These are phyloP conservation scores for Oligia fasciuncula DNA, from an alignment of 2,888 invertebrate species.

Conservation along the genomic window DNA sequence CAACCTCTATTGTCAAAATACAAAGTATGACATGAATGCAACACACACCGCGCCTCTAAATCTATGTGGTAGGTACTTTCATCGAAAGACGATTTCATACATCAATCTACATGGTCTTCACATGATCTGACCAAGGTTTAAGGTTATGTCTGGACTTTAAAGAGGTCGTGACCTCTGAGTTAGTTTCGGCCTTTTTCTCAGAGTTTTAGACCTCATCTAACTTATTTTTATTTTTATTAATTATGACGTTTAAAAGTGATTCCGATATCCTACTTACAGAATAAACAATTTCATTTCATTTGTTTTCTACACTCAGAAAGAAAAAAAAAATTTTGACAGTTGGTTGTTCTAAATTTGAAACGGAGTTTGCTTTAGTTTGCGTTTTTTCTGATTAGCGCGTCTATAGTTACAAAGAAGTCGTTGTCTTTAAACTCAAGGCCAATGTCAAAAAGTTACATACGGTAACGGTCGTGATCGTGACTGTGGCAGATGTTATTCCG, in stretches of 20 bases:
- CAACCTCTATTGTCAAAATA: slow-evolving; percentile 33
- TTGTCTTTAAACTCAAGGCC: slow-evolving; percentile 39
- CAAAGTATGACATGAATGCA: slow-evolving; percentile 3
- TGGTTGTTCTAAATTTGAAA: slow-evolving; percentile 27
- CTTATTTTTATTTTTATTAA: not conserved
- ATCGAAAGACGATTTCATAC: not conserved
- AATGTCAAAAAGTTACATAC: slow-evolving; percentile 24
- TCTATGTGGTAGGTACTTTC: not conserved
- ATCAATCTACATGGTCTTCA: not conserved
- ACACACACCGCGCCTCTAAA: not conserved
- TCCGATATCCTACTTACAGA: not conserved
- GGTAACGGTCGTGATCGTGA: not conserved
- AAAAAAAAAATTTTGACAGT: slow-evolving; percentile 10
- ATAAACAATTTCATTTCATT: not conserved
- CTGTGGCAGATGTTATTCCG: slow-evolving; percentile 25
- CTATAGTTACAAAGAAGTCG: slow-evolving; percentile 33
- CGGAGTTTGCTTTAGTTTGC: slow-evolving; percentile 5
- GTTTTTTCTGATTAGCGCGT: slow-evolving; percentile 38
- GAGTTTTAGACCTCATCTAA: not conserved
- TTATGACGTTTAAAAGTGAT: not conserved
- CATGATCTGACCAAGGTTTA: not conserved
- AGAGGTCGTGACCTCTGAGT: not conserved
- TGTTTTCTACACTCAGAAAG: not conserved
- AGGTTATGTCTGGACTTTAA: not conserved
- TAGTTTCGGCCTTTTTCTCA: not conserved